phyloP scores from a whole-genome alignment of 1,140 invertebrate genomes.

The Drosophila subobscura region DNA sequence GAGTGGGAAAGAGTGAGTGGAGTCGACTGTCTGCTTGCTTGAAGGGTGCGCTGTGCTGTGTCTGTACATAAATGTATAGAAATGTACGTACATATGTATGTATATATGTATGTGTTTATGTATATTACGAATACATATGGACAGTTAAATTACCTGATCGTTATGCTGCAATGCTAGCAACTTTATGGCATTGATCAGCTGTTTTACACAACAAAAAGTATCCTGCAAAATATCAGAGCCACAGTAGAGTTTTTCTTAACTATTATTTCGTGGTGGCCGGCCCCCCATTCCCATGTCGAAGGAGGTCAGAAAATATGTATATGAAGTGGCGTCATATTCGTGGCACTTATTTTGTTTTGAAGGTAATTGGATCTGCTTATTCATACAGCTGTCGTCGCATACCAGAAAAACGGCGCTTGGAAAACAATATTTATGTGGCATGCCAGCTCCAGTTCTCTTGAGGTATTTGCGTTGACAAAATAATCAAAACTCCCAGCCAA shows the following conservation, averaged over 20 bases:
- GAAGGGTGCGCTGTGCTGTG: neutral
- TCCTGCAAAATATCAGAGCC: too few relatives aligned
- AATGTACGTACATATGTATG: neutral
- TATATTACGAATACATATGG: neutral
- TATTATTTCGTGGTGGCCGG: too few relatives aligned
- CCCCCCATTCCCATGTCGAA: too few relatives aligned
- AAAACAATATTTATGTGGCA: neutral
- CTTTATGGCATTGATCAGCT: too few relatives aligned
- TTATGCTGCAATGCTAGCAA: too few relatives aligned
- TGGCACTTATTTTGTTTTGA: slow-evolving; percentile 7
- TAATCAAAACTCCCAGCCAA: too few relatives aligned
- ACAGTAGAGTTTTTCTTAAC: too few relatives aligned
- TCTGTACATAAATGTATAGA: neutral
- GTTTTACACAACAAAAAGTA: too few relatives aligned
- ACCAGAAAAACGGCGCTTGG: neutral
- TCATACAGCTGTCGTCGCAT: neutral
- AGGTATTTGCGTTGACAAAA: too few relatives aligned
- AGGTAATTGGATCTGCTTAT: slow-evolving; percentile 3
- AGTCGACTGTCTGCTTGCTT: too few relatives aligned
- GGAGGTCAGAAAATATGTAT: neutral
- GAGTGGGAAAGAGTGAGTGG: neutral
- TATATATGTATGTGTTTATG: neutral
- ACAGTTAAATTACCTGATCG: neutral
- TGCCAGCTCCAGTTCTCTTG: too few relatives aligned
- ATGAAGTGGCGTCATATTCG: neutral